These are phyloP conservation scores for Tineola bisselliella DNA, from an alignment of 2,888 invertebrate genomes.

Conservation along the genomic window DNA sequence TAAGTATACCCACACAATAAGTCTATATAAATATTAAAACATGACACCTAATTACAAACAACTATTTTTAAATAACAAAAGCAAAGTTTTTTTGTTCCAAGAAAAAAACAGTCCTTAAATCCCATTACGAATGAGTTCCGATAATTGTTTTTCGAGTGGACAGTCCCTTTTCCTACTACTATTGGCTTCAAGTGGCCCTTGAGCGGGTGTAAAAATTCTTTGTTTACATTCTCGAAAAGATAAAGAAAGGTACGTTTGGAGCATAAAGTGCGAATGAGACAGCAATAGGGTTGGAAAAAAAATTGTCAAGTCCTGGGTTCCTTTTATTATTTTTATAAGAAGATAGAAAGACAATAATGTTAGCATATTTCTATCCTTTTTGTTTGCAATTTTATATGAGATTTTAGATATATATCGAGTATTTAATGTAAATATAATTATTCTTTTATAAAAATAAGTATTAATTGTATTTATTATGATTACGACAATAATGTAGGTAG, in stretches of 20 bases:
- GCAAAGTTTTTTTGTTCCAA: too few relatives aligned
- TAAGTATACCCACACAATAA: too few relatives aligned
- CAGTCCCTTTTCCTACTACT: constrained; percentile 31
- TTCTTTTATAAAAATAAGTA: too few relatives aligned
- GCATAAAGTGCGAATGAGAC: not conserved
- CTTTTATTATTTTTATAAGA: not conserved
- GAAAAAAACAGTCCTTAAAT: not conserved
- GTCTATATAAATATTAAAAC: too few relatives aligned
- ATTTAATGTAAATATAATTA: too few relatives aligned
- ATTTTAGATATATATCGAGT: too few relatives aligned
- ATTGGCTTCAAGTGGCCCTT: constrained; percentile 20
- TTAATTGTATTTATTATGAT: too few relatives aligned
- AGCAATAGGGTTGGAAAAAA: not conserved
- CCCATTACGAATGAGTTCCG: constrained; percentile 7
- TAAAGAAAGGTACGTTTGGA: constrained; percentile 19
- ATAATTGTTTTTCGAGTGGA: constrained; percentile 28
- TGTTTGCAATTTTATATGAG: too few relatives aligned
- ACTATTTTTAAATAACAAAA: too few relatives aligned
- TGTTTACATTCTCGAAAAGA: constrained; percentile 35
- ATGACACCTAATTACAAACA: too few relatives aligned
- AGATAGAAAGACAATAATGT: not conserved
- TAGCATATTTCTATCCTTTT: not conserved
- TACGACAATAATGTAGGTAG: too few relatives aligned
- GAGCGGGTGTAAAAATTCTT: constrained; percentile 40
- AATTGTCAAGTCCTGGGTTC: not conserved